phyloP scores from a whole-genome alignment of 2,113 vertebrate species.

The Budorcas taxicolor region DNA sequence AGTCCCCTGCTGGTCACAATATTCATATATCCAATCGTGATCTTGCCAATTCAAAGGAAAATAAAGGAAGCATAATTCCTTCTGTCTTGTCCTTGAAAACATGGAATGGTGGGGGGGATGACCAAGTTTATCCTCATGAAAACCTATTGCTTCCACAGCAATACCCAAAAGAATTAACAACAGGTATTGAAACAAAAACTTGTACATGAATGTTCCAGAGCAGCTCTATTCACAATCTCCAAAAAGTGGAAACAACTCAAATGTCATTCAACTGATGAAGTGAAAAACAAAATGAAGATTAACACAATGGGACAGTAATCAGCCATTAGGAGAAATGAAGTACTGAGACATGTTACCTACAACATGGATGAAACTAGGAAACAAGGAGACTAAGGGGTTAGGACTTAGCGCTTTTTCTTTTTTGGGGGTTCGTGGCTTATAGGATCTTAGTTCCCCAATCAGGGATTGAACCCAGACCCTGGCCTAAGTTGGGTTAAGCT shows the following conservation, averaged over 20 bases:
- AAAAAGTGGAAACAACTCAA: neutral
- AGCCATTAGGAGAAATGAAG: neutral
- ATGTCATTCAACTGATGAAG: neutral
- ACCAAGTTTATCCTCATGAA: conserved; percentile 13
- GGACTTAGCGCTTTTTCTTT: neutral
- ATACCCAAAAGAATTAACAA: conserved; percentile 1
- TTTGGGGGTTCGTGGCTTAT: neutral
- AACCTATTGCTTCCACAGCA: neutral
- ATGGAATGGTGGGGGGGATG: neutral
- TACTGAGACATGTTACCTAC: neutral
- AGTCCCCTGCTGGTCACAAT: neutral
- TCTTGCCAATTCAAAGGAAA: neutral
- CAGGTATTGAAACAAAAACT: neutral
- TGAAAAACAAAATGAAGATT: neutral
- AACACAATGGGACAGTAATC: neutral
- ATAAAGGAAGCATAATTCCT: neutral
- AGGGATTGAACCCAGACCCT: neutral
- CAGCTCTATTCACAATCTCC: neutral
- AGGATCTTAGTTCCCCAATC: neutral
- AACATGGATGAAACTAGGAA: neutral
- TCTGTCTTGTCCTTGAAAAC: neutral
- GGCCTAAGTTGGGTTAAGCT: neutral
- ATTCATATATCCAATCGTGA: neutral
- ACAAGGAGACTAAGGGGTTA: neutral
- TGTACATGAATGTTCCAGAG: neutral